Base-by-base conservation (phyloP, 2,797 vertebrate species). In the Falco peregrinus region DNA sequence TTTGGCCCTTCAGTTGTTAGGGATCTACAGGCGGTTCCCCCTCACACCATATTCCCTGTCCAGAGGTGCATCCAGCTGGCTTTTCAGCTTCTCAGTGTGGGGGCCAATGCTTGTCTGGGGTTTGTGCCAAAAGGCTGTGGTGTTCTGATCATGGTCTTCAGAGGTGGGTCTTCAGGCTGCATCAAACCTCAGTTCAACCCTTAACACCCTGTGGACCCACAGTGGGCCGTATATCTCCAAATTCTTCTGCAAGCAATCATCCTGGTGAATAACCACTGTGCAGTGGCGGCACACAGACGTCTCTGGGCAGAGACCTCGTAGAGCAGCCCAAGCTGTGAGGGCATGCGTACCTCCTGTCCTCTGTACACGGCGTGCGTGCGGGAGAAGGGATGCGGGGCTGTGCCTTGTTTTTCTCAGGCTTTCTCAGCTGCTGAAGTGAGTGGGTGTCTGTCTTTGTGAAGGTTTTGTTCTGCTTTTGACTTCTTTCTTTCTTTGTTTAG, bases 31-130 rank as follows among this genome's bases (percentile, higher is more conserved):
- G 31, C 1, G 3, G 28, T 70, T 90, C 24, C 26, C 41, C 43
- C 57, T 78, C 3, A 1, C 31, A 82, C 26, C 0, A 0, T 31
- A 9, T 69, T 87, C 29, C 22, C 33, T 59, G 47, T 39, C 47
- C 6, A n/a, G n/a, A 56, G 51, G 11, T 56, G 64, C 60, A 70
- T 48, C 64, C 71, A 53, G 31, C 33, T 67, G 73, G 6, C 51
- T 65, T 91, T 59, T 28, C 43, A 54, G 35, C 69, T 56, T 63
- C n/a, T 22, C 14, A 3, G 6, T 18, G 31, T 79, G 39, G 60
- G 73, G 29, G 51, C 22, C 73, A 80, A 20, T 0, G 0, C 13
- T 69, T n/a, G 8, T 28, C 37, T 87, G 64, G 28, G 24, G 8
- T 35, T 75, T 63, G 28, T 89, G 65, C 57, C n/a, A 64, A 26